Conservation (phyloP, 92 coral and sea anemone species). For the Pocillopora grandis region DNA sequence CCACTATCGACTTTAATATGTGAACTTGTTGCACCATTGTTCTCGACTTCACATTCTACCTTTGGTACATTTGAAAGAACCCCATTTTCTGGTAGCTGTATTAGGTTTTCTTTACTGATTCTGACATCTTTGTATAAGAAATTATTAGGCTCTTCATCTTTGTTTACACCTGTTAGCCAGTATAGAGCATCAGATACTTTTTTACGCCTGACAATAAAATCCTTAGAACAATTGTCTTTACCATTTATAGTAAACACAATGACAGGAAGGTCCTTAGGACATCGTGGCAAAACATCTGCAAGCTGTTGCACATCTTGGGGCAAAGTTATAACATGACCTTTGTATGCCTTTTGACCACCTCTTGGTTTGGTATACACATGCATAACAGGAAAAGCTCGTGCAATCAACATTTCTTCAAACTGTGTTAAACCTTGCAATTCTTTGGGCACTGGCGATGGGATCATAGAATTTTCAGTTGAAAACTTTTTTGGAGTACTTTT, state of each 20-base stretch:
- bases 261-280: slow-evolving; percentile 52
- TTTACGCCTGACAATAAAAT: slow-evolving; percentile 54
- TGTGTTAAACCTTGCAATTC: slow-evolving; percentile 61
- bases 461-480: slow-evolving; percentile 54
- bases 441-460: slow-evolving; percentile 55
- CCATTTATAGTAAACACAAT: slow-evolving; percentile 54
- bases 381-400: slow-evolving; percentile 65
- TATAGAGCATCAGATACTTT: slow-evolving; percentile 49
- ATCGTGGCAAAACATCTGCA: slow-evolving; percentile 50
- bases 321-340: slow-evolving; percentile 45
- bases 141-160: slow-evolving; percentile 60
- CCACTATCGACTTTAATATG: slow-evolving; percentile 58
- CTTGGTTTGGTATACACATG: slow-evolving; percentile 58
- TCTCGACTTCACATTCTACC: slow-evolving; percentile 38
- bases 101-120: slow-evolving; percentile 34
- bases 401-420: slow-evolving; percentile 57
- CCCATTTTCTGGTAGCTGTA: slow-evolving; percentile 44
- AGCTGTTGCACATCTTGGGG: slow-evolving; percentile 67
- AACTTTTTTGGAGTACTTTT: slow-evolving; percentile 56
- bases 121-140: slow-evolving; percentile 39
- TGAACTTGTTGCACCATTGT: slow-evolving; percentile 6
- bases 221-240: slow-evolving; percentile 47
- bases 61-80: slow-evolving; percentile 35
- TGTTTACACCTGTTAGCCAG: slow-evolving; percentile 52
- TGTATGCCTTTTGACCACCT: slow-evolving; percentile 73